Evolutionary conservation across 2,797 vertebrate species (phyloP).

Genomic region (Oophaga sylvatica): DNA sequence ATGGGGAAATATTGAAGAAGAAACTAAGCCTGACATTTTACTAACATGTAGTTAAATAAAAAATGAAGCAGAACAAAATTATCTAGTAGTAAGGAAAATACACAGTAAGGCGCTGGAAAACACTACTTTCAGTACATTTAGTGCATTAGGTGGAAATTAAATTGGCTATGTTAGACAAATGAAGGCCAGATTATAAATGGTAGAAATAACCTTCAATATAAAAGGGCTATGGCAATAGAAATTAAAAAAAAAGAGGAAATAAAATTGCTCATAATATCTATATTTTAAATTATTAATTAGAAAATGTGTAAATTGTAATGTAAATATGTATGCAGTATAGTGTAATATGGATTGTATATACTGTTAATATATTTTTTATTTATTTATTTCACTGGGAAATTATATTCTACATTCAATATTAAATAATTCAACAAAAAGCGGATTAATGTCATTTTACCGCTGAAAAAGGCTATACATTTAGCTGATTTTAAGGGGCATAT

Average conservation of each 20-base stretch:
- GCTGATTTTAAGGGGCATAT: not conserved
- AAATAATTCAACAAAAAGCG: not conserved
- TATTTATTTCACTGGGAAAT: not conserved
- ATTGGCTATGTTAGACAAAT: not conserved
- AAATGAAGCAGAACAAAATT: not conserved
- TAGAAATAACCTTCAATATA: not conserved
- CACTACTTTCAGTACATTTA: not conserved
- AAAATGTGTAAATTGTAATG: not conserved
- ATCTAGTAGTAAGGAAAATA: not conserved
- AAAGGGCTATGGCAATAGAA: not conserved
- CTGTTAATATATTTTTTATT: not conserved
- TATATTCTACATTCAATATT: not conserved
- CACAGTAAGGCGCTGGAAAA: not conserved
- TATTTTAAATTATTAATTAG: not conserved
- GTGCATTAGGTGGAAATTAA: not conserved
- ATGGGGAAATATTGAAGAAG: not conserved
- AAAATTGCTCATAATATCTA: not conserved
- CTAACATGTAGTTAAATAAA: not conserved
- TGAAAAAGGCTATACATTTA: not conserved
- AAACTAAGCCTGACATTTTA: not conserved
- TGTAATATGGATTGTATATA: not conserved
- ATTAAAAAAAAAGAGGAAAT: not conserved
- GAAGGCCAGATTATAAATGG: not conserved
- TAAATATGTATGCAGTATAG: not conserved
- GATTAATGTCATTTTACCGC: not conserved